These are phyloP conservation scores for Tyrophagus putrescentiae DNA, from an alignment of 1,140 invertebrate genomes.

Conservation along the genomic window DNA sequence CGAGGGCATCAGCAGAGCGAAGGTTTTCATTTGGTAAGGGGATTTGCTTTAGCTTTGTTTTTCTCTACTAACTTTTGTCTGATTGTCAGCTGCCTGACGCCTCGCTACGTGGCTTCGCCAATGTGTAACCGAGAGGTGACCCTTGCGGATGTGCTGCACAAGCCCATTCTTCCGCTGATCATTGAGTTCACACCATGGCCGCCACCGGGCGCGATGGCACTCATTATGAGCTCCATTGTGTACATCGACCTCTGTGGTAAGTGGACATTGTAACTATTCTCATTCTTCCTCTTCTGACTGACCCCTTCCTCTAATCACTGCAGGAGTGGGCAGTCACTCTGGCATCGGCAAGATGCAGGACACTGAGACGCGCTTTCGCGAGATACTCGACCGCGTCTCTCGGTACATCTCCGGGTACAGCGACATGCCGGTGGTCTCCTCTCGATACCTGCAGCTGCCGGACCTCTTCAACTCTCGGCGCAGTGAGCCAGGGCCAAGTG, in stretches of 20 bases:
- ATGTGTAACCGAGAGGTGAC: conserved; percentile 36
- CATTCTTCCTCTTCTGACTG: background rate
- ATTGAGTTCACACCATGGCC: conserved; percentile 35
- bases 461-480: conserved; percentile 10
- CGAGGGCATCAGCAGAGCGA: conserved; percentile 32
- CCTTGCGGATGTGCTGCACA: conserved; percentile 36
- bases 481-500: background rate
- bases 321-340: conserved; percentile 39
- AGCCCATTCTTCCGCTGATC: conserved; percentile 38
- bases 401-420: conserved; percentile 24
- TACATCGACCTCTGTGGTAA: conserved; percentile 37
- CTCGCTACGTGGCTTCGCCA: conserved; percentile 36
- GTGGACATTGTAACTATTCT: background rate
- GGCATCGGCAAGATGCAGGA: conserved; percentile 36
- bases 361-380: conserved; percentile 34
- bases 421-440: conserved; percentile 20
- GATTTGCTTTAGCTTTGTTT: background rate
- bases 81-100: conserved; percentile 36
- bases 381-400: conserved; percentile 31
- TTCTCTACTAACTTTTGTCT: background rate
- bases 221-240: conserved; percentile 36
- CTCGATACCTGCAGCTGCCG: conserved; percentile 15
- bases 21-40: conserved; percentile 26
- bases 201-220: conserved; percentile 37
- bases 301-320: background rate